Evolutionary conservation across 2,113 vertebrate species (phyloP).

Genomic region (Steatornis caripensis): DNA sequence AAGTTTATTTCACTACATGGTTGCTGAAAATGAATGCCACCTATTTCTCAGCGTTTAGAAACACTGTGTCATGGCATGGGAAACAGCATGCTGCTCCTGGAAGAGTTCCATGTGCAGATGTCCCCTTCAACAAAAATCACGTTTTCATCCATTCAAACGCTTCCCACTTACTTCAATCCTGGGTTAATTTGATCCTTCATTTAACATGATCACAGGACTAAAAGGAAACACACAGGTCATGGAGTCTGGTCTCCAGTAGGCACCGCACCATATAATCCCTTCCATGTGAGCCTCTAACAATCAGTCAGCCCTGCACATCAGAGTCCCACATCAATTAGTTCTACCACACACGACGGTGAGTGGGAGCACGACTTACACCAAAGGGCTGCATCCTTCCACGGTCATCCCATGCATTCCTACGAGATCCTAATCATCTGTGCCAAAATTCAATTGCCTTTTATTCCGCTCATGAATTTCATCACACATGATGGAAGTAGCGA

Average conservation of each 20-base stretch:
- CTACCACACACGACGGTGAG: background rate
- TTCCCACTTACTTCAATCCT: constrained; percentile 43
- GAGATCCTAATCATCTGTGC: background rate
- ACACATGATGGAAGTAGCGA: background rate
- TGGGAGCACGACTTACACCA: background rate
- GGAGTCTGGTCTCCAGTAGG: background rate
- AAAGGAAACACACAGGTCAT: constrained; percentile 38
- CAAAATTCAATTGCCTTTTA: background rate
- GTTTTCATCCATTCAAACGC: constrained; percentile 1
- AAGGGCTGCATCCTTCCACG: background rate
- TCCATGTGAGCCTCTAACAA: constrained; percentile 2
- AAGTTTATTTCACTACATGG: background rate
- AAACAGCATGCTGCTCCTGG: background rate
- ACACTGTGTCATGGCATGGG: background rate
- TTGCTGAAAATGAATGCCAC: background rate
- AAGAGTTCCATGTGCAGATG: background rate
- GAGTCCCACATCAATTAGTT: background rate
- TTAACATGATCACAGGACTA: constrained; percentile 50
- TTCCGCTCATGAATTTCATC: background rate
- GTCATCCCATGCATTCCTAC: background rate
- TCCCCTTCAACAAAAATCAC: constrained; percentile 18
- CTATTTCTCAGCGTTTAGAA: background rate
- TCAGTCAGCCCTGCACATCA: background rate
- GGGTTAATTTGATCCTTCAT: constrained; percentile 50
- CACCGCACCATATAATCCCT: constrained; percentile 35